phyloP scores from a whole-genome alignment of 2,113 vertebrate genomes.

The Corythoichthys intestinalis region DNA sequence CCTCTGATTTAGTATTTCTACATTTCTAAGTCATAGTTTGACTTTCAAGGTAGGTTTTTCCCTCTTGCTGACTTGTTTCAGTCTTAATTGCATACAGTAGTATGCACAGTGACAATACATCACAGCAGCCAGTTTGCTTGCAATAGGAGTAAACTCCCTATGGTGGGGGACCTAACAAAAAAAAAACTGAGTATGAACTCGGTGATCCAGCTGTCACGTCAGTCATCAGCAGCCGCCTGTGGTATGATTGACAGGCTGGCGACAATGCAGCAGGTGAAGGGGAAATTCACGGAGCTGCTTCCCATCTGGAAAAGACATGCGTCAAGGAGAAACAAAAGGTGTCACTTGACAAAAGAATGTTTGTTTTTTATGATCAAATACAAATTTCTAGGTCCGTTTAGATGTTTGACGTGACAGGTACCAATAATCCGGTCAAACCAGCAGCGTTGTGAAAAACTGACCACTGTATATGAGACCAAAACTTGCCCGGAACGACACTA shows the following conservation, averaged over 20 bases:
- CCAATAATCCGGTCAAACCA: too few relatives aligned
- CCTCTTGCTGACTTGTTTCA: neutral
- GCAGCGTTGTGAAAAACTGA: too few relatives aligned
- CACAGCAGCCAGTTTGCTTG: neutral
- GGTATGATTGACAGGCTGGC: slow-evolving; percentile 2
- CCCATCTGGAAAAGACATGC: slow-evolving; percentile 2
- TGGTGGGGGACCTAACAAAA: neutral
- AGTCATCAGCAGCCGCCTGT: neutral
- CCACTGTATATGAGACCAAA: too few relatives aligned
- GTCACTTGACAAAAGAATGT: neutral
- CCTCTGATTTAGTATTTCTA: too few relatives aligned
- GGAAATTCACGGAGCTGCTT: neutral
- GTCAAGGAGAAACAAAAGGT: neutral
- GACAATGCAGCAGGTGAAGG: neutral
- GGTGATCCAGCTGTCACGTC: slow-evolving; percentile 1
- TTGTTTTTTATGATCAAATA: neutral
- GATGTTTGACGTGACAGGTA: too few relatives aligned
- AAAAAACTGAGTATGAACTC: neutral
- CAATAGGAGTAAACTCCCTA: neutral
- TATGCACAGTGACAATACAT: neutral
- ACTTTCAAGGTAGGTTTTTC: neutral
- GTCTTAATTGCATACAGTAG: neutral
- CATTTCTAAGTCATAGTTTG: neutral
- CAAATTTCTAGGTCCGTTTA: neutral
- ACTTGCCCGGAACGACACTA: too few relatives aligned